Percentiles rank a stretch among this genome's conserved stretches.
phyloP scores from a whole-genome alignment of 2,113 vertebrate genomes.

The Poecilia latipinna region DNA sequence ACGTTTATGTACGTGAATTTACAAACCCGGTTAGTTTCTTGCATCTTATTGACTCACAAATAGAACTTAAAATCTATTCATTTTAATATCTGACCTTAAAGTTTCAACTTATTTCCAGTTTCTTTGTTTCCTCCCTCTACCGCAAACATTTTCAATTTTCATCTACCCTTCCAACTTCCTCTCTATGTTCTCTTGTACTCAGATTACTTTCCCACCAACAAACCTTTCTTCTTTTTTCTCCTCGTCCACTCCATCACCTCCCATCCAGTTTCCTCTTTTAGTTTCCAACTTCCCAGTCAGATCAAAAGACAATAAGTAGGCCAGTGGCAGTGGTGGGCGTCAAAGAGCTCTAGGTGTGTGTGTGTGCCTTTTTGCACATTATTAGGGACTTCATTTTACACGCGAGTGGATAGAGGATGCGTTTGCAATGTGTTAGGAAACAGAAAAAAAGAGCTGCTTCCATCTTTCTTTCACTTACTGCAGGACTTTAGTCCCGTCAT shows the following conservation, averaged over 20 bases:
- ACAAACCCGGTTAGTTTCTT: no score
- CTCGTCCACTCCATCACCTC: constrained; percentile 8
- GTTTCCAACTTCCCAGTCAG: constrained; percentile 42
- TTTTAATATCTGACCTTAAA: no score
- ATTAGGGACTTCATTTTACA: constrained; percentile 23
- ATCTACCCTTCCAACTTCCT: neutral
- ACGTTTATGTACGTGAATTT: no score
- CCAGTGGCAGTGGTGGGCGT: constrained; percentile 56
- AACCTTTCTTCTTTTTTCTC: constrained; percentile 4
- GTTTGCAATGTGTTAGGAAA: neutral
- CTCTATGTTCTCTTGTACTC: neutral
- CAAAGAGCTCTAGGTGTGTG: constrained; percentile 50
- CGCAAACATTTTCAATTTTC: no score
- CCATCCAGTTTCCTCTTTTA: neutral
- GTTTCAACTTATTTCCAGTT: no score
- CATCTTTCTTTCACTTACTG: constrained; percentile 6
- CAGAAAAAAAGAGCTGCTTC: constrained; percentile 4
- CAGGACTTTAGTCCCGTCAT: constrained; percentile 9
- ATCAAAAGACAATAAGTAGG: constrained; percentile 72
- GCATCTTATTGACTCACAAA: no score
- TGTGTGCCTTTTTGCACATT: constrained; percentile 12
- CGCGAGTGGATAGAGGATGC: constrained; percentile 36
- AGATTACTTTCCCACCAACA: neutral
- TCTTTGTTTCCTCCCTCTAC: no score
- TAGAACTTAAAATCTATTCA: no score